phyloP scores from a whole-genome alignment of 1,140 invertebrate species.

The Vanessa atalanta region DNA sequence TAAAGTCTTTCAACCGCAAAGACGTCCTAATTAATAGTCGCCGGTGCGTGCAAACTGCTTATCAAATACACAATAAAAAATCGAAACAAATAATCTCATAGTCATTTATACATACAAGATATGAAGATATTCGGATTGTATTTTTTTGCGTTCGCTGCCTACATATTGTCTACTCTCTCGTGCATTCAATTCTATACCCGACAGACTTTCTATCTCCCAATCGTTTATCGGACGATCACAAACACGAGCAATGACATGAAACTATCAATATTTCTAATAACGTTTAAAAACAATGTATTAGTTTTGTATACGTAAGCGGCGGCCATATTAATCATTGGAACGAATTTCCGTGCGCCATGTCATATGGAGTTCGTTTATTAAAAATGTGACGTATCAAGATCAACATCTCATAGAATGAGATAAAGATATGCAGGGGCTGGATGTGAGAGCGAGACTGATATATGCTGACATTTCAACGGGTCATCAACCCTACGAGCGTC shows the following conservation, averaged over 20 bases:
- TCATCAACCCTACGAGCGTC: conserved; percentile 78
- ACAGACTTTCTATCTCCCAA: conserved; percentile 73
- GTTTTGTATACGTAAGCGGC: conserved; percentile 69
- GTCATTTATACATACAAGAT: conserved; percentile 47
- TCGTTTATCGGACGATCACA: conserved; percentile 75
- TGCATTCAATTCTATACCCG: conserved; percentile 64
- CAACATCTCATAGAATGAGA: conserved; percentile 75
- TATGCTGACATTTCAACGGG: conserved; percentile 77
- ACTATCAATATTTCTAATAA: conserved; percentile 81
- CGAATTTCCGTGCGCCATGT: conserved; percentile 78
- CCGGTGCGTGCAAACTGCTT: conserved; percentile 43
- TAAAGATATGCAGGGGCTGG: conserved; percentile 45
- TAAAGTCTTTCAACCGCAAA: conserved; percentile 48
- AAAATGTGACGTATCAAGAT: conserved; percentile 81
- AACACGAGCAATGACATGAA: conserved; percentile 77
- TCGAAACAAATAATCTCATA: conserved; percentile 45
- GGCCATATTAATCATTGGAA: conserved; percentile 80
- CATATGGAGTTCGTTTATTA: conserved; percentile 80
- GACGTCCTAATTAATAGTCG: conserved; percentile 66
- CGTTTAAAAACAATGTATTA: conserved; percentile 79
- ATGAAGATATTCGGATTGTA: conserved; percentile 40
- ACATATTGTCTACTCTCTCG: conserved; percentile 57
- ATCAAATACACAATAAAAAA: conserved; percentile 43
- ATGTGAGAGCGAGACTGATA: conserved; percentile 61
- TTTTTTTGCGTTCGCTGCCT: conserved; percentile 54